Percentiles rank a stretch among this genome's conserved stretches.
These are phyloP conservation scores for Eueides isabella DNA, from an alignment of 1,140 invertebrate genomes.

Conservation along the genomic window DNA sequence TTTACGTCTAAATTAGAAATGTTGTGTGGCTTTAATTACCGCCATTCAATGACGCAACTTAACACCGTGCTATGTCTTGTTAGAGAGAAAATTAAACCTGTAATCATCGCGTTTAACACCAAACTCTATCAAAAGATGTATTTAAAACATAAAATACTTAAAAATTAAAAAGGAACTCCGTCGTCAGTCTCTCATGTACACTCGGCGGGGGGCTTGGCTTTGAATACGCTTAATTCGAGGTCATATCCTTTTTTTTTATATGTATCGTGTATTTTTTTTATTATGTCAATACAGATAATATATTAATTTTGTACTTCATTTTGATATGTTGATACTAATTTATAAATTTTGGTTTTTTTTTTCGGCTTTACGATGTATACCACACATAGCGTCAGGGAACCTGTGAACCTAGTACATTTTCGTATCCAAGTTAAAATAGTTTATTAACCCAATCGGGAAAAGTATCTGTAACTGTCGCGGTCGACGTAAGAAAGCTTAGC, in stretches of 20 bases:
- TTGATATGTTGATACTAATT: neutral
- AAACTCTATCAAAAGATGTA: neutral
- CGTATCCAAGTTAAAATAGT: too few species aligned
- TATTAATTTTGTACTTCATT: constrained; percentile 8
- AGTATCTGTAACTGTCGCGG: too few species aligned
- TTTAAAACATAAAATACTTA: neutral
- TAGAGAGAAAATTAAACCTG: neutral
- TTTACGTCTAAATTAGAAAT: neutral
- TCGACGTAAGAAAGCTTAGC: too few species aligned
- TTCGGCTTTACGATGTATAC: too few species aligned
- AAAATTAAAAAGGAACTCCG: neutral
- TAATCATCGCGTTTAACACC: neutral
- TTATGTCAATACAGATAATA: constrained; percentile 8
- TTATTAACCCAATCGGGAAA: too few species aligned
- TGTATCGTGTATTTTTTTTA: constrained; percentile 6
- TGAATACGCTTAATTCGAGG: constrained; percentile 11
- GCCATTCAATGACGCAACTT: neutral
- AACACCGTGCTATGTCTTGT: neutral
- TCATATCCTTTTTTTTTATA: neutral
- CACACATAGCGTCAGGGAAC: too few species aligned
- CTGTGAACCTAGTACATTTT: too few species aligned
- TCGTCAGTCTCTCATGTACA: constrained; percentile 5
- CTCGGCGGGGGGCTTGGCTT: neutral
- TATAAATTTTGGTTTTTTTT: too few species aligned
- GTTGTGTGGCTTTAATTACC: too few species aligned